Percentiles rank a stretch among this genome's conserved stretches.
Conservation (phyloP, 2,888 invertebrate species). For the Tuta absoluta region DNA sequence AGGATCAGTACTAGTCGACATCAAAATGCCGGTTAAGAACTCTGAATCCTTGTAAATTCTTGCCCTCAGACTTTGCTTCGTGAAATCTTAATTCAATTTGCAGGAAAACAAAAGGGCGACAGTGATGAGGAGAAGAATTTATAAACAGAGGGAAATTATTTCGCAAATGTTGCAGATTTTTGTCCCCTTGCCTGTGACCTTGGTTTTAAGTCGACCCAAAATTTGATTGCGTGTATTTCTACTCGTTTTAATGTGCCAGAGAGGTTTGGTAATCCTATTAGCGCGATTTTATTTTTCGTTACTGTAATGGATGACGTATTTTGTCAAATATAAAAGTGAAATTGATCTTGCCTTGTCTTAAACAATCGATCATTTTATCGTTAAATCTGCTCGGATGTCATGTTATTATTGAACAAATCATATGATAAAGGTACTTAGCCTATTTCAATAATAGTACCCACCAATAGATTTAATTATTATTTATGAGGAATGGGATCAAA, state of each 20-base stretch:
- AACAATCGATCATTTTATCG: background rate
- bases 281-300: background rate
- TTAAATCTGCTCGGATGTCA: too few relatives aligned
- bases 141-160: slow-evolving; percentile 39
- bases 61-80: slow-evolving; percentile 49
- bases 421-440: too few relatives aligned
- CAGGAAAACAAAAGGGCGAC: slow-evolving; percentile 52
- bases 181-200: slow-evolving; percentile 29
- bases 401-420: background rate
- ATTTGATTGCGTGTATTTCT: slow-evolving; percentile 18
- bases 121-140: slow-evolving; percentile 49
- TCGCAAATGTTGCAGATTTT: slow-evolving; percentile 34
- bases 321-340: background rate
- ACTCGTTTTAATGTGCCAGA: slow-evolving; percentile 12
- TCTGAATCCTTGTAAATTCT: slow-evolving; percentile 47
- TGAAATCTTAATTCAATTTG: slow-evolving; percentile 68
- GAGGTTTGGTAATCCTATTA: slow-evolving; percentile 13
- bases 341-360: background rate
- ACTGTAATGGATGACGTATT: background rate
- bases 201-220: slow-evolving; percentile 20
- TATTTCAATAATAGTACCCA: too few relatives aligned
- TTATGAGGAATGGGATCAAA: background rate
- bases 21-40: slow-evolving; percentile 55
- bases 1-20: slow-evolving; percentile 60
- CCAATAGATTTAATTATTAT: too few relatives aligned